These are phyloP conservation scores for Drosophila sturtevanti DNA, from an alignment of 1,140 invertebrate species.

Conservation along the genomic window DNA sequence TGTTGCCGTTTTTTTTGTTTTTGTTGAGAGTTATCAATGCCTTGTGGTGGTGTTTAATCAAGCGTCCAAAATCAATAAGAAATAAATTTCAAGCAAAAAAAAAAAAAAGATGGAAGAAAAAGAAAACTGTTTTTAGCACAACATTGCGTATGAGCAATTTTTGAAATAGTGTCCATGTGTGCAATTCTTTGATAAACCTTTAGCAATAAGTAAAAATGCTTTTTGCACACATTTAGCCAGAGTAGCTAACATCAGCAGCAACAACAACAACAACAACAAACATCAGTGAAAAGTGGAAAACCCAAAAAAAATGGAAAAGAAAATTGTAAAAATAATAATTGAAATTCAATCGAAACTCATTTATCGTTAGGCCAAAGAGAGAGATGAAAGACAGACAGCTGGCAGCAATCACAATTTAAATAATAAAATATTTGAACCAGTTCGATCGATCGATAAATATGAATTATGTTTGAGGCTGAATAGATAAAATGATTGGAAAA, in stretches of 20 bases:
- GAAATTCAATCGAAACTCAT: constrained; percentile 38
- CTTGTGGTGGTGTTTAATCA: constrained; percentile 51
- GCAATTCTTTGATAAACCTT: constrained; percentile 44
- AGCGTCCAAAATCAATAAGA: constrained; percentile 66
- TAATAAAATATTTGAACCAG: constrained; percentile 49
- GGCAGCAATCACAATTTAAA: constrained; percentile 46
- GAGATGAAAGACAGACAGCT: constrained; percentile 28
- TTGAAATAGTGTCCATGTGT: constrained; percentile 29
- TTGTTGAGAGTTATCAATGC: constrained; percentile 12
- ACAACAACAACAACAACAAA: neutral
- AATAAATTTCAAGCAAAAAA: too few species aligned
- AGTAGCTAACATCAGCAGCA: neutral
- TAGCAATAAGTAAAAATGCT: constrained; percentile 29
- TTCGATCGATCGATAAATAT: constrained; percentile 52
- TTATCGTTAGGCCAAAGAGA: constrained; percentile 26
- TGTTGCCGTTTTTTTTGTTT: constrained; percentile 13
- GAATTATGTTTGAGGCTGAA: constrained; percentile 32
- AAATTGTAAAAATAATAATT: constrained; percentile 39
- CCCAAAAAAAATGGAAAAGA: neutral
- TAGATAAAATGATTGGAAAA: neutral
- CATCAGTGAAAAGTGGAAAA: neutral
- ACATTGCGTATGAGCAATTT: constrained; percentile 40
- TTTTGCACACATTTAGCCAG: constrained; percentile 1
- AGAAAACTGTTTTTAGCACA: neutral
- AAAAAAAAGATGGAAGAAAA: too few species aligned